phyloP scores from a whole-genome alignment of 2,888 invertebrate species.

The Cantharis lateralis region DNA sequence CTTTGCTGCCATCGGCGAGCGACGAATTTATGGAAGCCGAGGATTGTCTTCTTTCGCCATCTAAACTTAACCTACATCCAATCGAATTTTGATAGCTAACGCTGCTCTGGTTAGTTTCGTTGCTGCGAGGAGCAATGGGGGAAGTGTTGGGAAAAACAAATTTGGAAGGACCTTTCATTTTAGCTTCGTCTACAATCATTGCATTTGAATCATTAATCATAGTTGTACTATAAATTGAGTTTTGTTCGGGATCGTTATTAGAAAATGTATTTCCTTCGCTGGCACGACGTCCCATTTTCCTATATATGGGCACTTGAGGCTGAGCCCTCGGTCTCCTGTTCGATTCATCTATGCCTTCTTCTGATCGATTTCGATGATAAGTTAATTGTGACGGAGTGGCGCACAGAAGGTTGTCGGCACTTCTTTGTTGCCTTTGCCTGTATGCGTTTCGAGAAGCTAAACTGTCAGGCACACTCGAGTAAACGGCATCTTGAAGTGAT shows the following conservation, averaged over 20 bases:
- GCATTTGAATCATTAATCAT: slow-evolving; percentile 37
- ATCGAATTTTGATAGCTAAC: slow-evolving; percentile 45
- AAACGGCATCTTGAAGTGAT: slow-evolving; percentile 51
- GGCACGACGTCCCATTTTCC: slow-evolving; percentile 57
- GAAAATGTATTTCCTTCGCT: slow-evolving; percentile 58
- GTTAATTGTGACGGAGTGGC: neutral
- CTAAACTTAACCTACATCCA: slow-evolving; percentile 56
- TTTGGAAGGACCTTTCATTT: slow-evolving; percentile 25
- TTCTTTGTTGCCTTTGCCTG: slow-evolving; percentile 45
- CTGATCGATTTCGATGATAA: slow-evolving; percentile 4
- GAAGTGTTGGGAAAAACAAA: slow-evolving; percentile 18
- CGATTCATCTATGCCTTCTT: slow-evolving; percentile 44
- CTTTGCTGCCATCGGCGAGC: slow-evolving; percentile 67
- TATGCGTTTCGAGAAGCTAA: slow-evolving; percentile 46
- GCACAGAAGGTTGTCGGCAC: slow-evolving; percentile 34
- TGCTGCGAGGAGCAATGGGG: slow-evolving; percentile 17
- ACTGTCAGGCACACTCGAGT: slow-evolving; percentile 50
- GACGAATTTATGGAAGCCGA: slow-evolving; percentile 67
- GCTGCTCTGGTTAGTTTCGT: slow-evolving; percentile 33
- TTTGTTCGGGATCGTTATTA: slow-evolving; percentile 38
- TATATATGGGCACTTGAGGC: slow-evolving; percentile 53
- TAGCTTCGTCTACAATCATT: slow-evolving; percentile 40
- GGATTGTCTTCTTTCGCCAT: slow-evolving; percentile 62
- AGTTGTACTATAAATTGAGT: slow-evolving; percentile 24
- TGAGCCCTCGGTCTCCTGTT: slow-evolving; percentile 53